Base-by-base conservation (phyloP, 2,113 vertebrate species). In the Turdus rufiventris region DNA sequence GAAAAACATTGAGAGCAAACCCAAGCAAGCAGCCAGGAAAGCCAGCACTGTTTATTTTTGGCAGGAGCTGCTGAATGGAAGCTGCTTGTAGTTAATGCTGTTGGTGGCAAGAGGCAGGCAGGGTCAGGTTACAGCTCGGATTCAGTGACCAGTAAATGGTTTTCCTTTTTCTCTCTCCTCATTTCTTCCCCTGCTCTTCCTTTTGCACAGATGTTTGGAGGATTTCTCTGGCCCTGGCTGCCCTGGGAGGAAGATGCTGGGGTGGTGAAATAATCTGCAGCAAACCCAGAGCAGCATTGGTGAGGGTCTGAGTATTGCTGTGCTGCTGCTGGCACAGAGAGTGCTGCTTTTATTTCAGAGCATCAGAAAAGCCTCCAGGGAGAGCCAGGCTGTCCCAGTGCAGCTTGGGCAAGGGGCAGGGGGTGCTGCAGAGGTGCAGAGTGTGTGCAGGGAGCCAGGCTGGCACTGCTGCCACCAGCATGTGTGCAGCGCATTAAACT, bases 31-130 rank as follows among this genome's bases (percentile, higher is more conserved):
- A 93, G 96, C 96, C 96, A 94, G 93, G 82, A 96, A 91, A 93
- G 92, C 72, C 86, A 53, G 92, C 79, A 66, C 81, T 96, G 89
- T 96, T 96, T 96, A 83, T 92, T 97, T 97, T 96, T 97, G 97
- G 96, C 97, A 94, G 82, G 93, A 96, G 93, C 88, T 94, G 89
- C 93, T 95, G 95, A 97, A 95, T 95, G 92, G 95, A 93, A 96
- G 95, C 96, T 96, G 95, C 94, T 96, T 89, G 93, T 92, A 97
- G 87, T 93, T 94, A 90, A 74, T 96, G 94, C 92, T 96, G 93
- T 67, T 12, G 71, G 96, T 96, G 92, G 95, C 95, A 96, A 42
- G 92, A 57, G 4, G 9, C 81, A 62, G 88, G 82, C 92, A 33
- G 88, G 96, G 95, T 97, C 96, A 80, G 88, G 93, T 96, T 97